Evolutionary conservation across 2,888 invertebrate genomes (phyloP), one percentile per base, ranked within the genome.

Genomic region (Caenorhabditis sp.): DNA sequence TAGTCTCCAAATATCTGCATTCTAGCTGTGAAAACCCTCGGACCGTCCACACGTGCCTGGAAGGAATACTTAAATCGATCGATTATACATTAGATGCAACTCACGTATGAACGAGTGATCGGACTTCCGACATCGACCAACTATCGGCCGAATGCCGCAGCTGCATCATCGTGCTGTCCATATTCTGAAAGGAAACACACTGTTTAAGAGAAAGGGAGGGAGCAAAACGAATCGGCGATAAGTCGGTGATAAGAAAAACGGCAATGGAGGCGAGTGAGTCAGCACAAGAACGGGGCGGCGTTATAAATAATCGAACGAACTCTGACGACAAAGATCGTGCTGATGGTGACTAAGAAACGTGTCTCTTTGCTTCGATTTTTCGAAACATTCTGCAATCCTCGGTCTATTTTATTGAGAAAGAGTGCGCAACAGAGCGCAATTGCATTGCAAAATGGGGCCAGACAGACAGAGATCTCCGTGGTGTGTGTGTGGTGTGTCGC

Each of bases 21-120:
- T 89, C 89, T 56, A 87, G 87, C 65, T 87, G 86, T 20, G 86
- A 85, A 65, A 89, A 89, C 7, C 87, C 87, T 2, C 79, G 74
- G 32, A 89, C 85, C 3, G 84, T 86, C 89, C 89, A 89, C 35
- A 85, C 77, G 65, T 89, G 89, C 5, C 86, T 80, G 39, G 17
- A 45, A 72, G 20, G n/a, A n/a, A n/a, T n/a, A n/a, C n/a, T n/a
- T n/a, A 26, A 61, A 27, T n/a, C 39, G 8, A 27, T 15, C 20
- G 11, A 32, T 15, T 41, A 1, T 6, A 8, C 13, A 35, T 13
- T 35, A 8, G 15, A 43, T 22, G 0, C 24, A 20, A 2, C 76
- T 61, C 27, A 81, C 80, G 68, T 79, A 32, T 82, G 80, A 22
- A 59, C 53, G 11, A 80, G 45, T 8, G 80, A 77, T 35, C 79